Conservation (phyloP, 2,888 invertebrate species). For the Micoletzkya japonica region DNA sequence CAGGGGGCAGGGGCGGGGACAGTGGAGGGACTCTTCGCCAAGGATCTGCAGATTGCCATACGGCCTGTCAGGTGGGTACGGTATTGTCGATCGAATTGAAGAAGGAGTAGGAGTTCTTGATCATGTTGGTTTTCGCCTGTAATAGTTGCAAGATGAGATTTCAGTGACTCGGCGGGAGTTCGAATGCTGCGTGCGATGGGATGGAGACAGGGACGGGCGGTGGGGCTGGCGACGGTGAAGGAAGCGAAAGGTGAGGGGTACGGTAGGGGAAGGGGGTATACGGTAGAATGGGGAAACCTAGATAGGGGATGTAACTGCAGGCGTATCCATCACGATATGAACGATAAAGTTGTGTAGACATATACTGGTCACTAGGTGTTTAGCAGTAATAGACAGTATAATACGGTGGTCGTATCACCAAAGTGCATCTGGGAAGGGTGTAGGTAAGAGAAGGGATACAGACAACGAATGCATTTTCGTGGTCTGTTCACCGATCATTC, state of each 20-base stretch:
- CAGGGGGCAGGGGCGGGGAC: background rate
- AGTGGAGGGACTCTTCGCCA: conserved; percentile 20
- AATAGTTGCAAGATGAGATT: conserved; percentile 29
- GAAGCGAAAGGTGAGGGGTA: conserved; percentile 15
- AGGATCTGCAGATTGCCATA: conserved; percentile 12
- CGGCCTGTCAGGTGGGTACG: background rate
- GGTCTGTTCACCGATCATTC: too few species aligned
- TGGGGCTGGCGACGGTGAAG: conserved; percentile 68
- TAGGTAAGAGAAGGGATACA: too few species aligned
- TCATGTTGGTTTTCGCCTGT: background rate
- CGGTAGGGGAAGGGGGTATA: conserved; percentile 80
- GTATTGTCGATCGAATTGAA: background rate
- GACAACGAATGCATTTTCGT: background rate
- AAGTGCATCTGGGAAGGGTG: too few species aligned
- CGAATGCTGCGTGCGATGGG: conserved; percentile 85
- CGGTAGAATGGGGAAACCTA: conserved; percentile 30
- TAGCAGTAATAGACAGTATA: too few species aligned
- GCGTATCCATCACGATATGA: background rate
- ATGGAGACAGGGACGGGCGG: conserved; percentile 86
- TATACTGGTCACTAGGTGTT: too few species aligned
- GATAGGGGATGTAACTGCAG: background rate
- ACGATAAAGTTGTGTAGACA: background rate
- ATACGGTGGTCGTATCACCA: background rate
- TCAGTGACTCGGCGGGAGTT: conserved; percentile 84
- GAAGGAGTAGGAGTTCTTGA: background rate